These are phyloP conservation scores for Oxyteleia sp. DNA, from an alignment of 2,888 invertebrate species.

Conservation along the genomic window DNA sequence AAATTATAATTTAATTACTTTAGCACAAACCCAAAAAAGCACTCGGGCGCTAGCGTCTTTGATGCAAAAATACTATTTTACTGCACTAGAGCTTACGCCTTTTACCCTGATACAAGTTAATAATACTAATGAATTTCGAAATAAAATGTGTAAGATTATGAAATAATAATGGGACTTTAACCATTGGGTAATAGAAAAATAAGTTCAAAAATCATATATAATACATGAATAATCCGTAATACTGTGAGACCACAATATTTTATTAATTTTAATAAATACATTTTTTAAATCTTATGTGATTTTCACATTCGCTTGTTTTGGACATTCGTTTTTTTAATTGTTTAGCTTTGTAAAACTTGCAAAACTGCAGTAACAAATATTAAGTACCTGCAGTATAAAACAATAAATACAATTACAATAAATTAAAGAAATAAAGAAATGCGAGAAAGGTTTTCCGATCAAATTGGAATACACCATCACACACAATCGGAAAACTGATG, in stretches of 20 bases:
- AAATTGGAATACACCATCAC: slow-evolving; percentile 17
- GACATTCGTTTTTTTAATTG: slow-evolving; percentile 5
- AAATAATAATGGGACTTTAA: no score
- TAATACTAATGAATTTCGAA: no score
- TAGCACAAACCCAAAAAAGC: no score
- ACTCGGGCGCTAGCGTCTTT: no score
- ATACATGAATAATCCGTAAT: not conserved
- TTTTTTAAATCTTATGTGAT: slow-evolving; percentile 26
- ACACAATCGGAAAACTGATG: slow-evolving; percentile 2
- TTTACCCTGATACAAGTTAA: no score
- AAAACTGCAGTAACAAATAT: not conserved
- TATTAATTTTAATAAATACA: slow-evolving; percentile 38
- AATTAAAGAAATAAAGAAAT: slow-evolving; percentile 17
- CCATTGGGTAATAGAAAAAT: no score
- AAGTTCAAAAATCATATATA: no score
- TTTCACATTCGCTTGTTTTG: slow-evolving; percentile 19
- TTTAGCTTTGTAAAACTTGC: not conserved
- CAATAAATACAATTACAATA: slow-evolving; percentile 21
- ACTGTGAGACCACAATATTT: slow-evolving; percentile 35
- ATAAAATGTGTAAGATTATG: no score
- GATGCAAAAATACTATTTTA: no score
- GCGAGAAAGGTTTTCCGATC: slow-evolving; percentile 15
- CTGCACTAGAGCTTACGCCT: no score
- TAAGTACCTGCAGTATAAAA: slow-evolving; percentile 1
- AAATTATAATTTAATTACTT: no score